A percentile compares a stretch with the other conserved stretches of the same genome.
These are phyloP conservation scores for Ovis canadensis DNA, from an alignment of 2,113 vertebrate genomes.

Conservation along the genomic window DNA sequence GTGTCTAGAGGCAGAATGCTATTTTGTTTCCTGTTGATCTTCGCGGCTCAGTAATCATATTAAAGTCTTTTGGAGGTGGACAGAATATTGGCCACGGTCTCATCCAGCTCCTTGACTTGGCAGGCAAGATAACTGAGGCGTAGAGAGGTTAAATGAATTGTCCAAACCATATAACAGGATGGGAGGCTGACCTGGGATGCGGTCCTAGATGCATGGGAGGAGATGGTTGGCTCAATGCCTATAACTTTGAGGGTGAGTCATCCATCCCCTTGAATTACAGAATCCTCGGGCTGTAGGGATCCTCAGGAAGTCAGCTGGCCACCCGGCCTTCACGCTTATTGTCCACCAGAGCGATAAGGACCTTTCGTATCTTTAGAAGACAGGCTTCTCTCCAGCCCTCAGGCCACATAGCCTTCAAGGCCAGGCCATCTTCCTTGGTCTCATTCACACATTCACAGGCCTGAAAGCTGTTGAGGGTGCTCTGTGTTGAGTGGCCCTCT, in stretches of 20 bases:
- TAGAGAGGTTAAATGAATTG: not conserved
- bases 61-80: not conserved
- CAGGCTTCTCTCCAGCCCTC: not conserved
- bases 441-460: not conserved
- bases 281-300: not conserved
- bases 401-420: not conserved
- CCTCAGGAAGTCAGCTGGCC: not conserved
- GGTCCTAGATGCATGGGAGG: not conserved
- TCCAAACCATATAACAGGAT: not conserved
- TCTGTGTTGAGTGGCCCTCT: not conserved
- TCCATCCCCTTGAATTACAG: not conserved
- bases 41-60: not conserved
- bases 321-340: not conserved
- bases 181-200: not conserved
- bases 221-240: conserved; percentile 5
- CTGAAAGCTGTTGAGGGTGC: not conserved
- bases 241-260: not conserved
- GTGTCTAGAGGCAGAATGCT: not conserved
- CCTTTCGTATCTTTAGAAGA: not conserved
- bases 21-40: not conserved
- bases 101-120: not conserved
- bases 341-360: not conserved
- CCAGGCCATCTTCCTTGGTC: not conserved
- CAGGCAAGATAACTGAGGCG: not conserved
- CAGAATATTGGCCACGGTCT: not conserved